Base-by-base conservation (phyloP, 64 coral and sea anemone species). In the Dendrophyllia cribrosa region DNA sequence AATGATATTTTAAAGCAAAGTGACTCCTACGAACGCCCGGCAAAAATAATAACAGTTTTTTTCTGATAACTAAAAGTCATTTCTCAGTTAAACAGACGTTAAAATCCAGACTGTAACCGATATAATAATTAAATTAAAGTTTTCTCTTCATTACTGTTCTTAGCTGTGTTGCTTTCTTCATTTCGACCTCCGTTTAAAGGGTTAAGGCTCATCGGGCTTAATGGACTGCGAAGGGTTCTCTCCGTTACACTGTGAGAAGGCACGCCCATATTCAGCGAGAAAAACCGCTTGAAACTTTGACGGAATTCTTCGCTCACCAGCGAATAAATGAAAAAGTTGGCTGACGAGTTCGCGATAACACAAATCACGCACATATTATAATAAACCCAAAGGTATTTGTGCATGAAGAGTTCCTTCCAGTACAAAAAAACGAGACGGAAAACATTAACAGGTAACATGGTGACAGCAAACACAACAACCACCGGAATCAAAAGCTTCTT, bases 401-500 rank as follows among this genome's bases (percentile, higher is more conserved):
- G 64, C 3, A 56, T 15, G 8, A 20, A 11, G 53, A 93, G 50
- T 49, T 69, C 66, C 16, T 78, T 12, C 55, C 82, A 92, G 48
- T 89, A 90, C 49, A 70, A 73, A 59, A 74, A 55, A 4, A 65
- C 73, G 12, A 96, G 59, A 21, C 95, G 95, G 19, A 96, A 90
- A 21, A 92, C 86, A 55, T 96, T 96, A 5, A 93, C 11, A 11
- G 91, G 95, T 0, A 85, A 84, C 87, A 96, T 96, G 3, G 91
- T 72, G 17, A 90, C 66, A 4, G 95, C 78, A 59, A 96, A 96
- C 43, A 87, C 66, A 7, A 96, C 87, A 1, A 96, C 91, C 13
- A 96, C 79, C 5, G 95, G 95, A 3, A 72, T 96, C 53, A 96
- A 89, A 78, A 96, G 82, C 48, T 72, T 86, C 59, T 96, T 92